A percentile compares a stretch with the other conserved stretches of the same genome.
Evolutionary conservation across 2,888 invertebrate genomes (phyloP).

Genomic region (Drosophila anomalata): DNA sequence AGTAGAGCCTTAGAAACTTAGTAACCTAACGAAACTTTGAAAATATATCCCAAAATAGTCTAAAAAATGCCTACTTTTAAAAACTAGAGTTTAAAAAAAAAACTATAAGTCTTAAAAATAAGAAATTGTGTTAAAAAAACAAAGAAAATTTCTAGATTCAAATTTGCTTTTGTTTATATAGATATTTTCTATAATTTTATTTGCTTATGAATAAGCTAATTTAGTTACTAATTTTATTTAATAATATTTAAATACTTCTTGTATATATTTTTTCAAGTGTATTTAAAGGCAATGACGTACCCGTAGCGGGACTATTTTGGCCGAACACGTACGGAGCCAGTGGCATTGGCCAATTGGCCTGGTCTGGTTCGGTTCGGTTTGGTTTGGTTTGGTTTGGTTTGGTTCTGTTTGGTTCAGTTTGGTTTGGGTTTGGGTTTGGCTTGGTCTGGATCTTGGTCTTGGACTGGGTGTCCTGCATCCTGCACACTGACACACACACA

Average conservation of each 20-base stretch:
- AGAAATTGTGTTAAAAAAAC: too few species aligned
- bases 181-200: neutral
- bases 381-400: conserved; percentile 1
- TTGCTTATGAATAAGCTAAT: too few species aligned
- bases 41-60: too few species aligned
- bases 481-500: neutral
- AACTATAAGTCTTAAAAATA: too few species aligned
- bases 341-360: conserved; percentile 76
- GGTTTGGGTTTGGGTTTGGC: conserved; percentile 1
- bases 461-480: conserved; percentile 8
- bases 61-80: too few species aligned
- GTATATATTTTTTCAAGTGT: neutral
- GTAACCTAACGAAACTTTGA: too few species aligned
- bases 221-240: neutral
- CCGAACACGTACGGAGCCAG: conserved; percentile 66
- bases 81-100: too few species aligned
- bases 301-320: conserved; percentile 44
- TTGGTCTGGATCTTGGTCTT: conserved; percentile 11
- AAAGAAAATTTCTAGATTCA: too few species aligned
- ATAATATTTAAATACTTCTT: neutral
- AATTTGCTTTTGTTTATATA: neutral
- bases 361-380: conserved; percentile 13
- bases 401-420: neutral
- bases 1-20: too few species aligned
- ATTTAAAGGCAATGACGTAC: conserved; percentile 14